Base-by-base conservation (phyloP, 2,113 vertebrate species). In the Boulengeromyrus knoepffleri region DNA sequence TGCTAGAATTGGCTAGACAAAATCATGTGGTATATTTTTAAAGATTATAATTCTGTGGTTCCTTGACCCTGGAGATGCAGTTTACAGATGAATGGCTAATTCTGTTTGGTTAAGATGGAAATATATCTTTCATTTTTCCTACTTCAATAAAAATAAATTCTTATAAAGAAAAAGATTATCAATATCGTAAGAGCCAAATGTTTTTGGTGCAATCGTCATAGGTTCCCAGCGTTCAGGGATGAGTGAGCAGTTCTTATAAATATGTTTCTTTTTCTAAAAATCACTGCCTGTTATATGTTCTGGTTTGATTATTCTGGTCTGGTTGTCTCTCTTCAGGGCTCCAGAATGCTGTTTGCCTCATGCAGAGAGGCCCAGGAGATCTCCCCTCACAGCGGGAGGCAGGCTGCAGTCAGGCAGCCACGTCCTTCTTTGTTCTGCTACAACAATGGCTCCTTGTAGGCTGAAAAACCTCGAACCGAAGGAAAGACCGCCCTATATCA, bases 331-430 rank as follows among this genome's bases (percentile, higher is more conserved):
- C 77, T 50, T 45, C 39, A 8, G 50, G 50, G 53, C 50, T 85
- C 89, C 80, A 89, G 80, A 85, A 27, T 56, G 77, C 89, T 58
- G 52, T n/a, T 84, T 58, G 80, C 85, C 85, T 87, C 85, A 87
- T 53, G 85, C 85, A 53, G 85, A 87, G 85, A 87, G 85, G 85
- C 85, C 85, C 47, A 36, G 49, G 49, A 87, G 49, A 87, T 87
- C 70, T 56, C 85, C 88, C 50, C 49, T 47, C 88, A 52, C 88
- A 56, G 88, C 74, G 45, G 88, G 70, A 88, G 85, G 62, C 17
- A 77, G 58, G 47, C 42, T 36, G 85, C 85, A 49, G 89, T 36
- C 50, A 87, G 85, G 85, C 85, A 36, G 85, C 47, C 50, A 49
- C 49, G 27, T 87, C 85, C 49, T n/a, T 74, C 85, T 85, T 66